Evolutionary conservation across 1,140 invertebrate genomes (phyloP), one percentile per base, ranked within the genome.

Genomic region (Rhagoletis pomonella): DNA sequence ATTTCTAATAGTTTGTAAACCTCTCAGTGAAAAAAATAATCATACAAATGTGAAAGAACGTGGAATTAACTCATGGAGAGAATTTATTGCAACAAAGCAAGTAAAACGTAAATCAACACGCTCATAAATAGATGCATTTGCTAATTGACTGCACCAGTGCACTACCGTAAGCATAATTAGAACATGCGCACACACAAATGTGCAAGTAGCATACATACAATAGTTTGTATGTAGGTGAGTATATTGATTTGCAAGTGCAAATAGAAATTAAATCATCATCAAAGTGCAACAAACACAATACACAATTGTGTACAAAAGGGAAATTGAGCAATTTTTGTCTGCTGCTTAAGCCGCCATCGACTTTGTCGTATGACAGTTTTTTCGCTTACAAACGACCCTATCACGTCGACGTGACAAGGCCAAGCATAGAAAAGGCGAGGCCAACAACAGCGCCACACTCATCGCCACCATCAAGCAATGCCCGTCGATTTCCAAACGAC

Each of bases 371-470:
- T 44, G 69, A 50, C 42, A 73, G 44, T 50, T 73, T 73, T 29
- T 73, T 50, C 69, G 69, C 69, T 73, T 39, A 55, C 84, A 17
- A 85, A 62, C 12, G 39, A 42, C 58, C 60, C 59, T 2, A 85
- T 59, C 50, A 85, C 9, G 29, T 29, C 19, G 19, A 7, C 2
- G 7, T 17, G 89, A 92, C 91, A 92, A 92, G 91, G 91, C 91
- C 91, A 92, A 92, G 89, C 90, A 88, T 89, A 90, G 91, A 89
- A 90, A 91, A 91, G 90, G 91, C 90, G 91, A 92, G 91, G 91
- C 91, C 91, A 86, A 58, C 44, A 42, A 3, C 44, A 58, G 9
- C 50, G 10, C 47, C 73, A 55, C 73, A 81, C 44, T 55, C 73
- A n/a, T 58, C n/a, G 47, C 47, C 44, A 19, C n/a, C 55, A 42